Base-by-base conservation (phyloP, 2,888 invertebrate species). In the Andrena chrysosceles region DNA sequence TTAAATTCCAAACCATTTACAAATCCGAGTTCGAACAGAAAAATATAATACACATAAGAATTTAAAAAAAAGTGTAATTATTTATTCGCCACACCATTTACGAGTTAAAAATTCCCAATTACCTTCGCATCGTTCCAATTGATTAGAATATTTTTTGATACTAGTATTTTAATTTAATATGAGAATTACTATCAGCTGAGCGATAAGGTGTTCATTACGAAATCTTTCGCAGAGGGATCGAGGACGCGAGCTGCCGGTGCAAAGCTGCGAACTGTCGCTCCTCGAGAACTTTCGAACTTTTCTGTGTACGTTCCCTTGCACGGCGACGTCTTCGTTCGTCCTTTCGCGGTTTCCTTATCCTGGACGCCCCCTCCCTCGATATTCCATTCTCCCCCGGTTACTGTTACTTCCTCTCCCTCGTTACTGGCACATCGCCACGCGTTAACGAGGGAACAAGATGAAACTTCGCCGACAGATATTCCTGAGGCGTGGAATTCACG, bases 201-300 rank as follows among this genome's bases (percentile, higher is more conserved):
- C 33, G 69, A 87, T 88, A 89, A 89, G 86, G 79, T 82, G 56
- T 63, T 49, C 76, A 66, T 83, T 69, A 26, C 54, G 52, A 60
- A 75, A 84, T 76, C 67, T 56, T 78, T 67, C 62, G 68, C 3
- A 60, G 6, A 68, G 64, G 33, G 26, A 42, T 42, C 42, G 42
- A 16, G 16, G 42, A 5, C 4, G 16, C 42, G 42, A 16, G 42
- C 5, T 16, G 16, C 42, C 42, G 42, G 42, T 16, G 42, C 42
- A 67, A 75, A 83, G 76, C 80, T 74, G 73, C 79, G 73, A 86
- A 85, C 82, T 83, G 81, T 77, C 79, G 87, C 85, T 88, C 83
- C 42, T 42, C 86, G 76, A 75, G 74, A 86, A 89, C 85, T 87
- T 62, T 74, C 84, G 63, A 73, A 89, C 86, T 87, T 63, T 70